Evolutionary conservation across 1,140 invertebrate species (phyloP).

Genomic region (Brachionus asplanchnoidis): DNA sequence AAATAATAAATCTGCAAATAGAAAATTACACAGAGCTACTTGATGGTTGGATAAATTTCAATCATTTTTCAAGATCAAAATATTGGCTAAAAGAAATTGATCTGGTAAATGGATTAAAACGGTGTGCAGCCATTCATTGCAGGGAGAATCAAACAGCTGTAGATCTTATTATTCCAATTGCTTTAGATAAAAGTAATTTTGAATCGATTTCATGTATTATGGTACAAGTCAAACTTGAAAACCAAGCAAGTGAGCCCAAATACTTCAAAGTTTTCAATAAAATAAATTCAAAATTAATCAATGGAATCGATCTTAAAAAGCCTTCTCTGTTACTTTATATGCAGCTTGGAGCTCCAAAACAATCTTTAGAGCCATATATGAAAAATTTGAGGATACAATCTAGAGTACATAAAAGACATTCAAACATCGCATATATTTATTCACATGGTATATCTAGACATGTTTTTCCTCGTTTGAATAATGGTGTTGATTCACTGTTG

Average conservation of each 20-base stretch:
- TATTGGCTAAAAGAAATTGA: not conserved
- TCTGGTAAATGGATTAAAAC: not conserved
- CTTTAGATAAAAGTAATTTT: not conserved
- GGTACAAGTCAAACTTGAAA: not conserved
- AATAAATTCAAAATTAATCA: not conserved
- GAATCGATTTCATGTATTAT: not conserved
- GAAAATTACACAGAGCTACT: not conserved
- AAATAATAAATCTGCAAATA: not conserved
- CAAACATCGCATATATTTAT: not conserved
- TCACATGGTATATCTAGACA: not conserved
- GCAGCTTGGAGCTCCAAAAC: not conserved
- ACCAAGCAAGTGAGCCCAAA: not conserved
- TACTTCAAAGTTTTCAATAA: not conserved
- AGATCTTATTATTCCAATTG: not conserved
- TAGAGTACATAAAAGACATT: not conserved
- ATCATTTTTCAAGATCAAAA: slow-evolving; percentile 1
- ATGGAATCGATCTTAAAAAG: not conserved
- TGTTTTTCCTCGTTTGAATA: not conserved
- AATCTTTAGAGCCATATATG: not conserved
- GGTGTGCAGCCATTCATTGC: slow-evolving; percentile 16
- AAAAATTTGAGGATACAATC: not conserved
- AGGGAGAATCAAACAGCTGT: not conserved
- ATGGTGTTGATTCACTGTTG: not conserved
- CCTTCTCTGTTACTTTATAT: not conserved
- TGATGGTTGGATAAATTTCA: slow-evolving; percentile 7